Conservation (phyloP, 2,113 vertebrate species). For the Epinephelus moara region DNA sequence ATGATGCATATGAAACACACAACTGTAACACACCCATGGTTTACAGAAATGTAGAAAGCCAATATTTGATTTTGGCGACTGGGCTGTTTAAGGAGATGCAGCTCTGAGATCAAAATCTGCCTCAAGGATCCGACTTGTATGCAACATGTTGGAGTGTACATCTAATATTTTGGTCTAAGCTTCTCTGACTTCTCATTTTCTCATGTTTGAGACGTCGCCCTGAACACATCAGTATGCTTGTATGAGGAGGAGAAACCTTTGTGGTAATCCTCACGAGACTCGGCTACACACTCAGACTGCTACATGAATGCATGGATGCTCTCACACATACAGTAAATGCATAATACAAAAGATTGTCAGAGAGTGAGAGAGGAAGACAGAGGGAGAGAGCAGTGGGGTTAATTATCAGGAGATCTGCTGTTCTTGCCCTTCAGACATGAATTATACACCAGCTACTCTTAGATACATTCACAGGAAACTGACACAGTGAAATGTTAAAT, state of each 20-base stretch:
- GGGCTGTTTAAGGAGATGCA: too few relatives aligned
- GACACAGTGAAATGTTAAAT: background rate
- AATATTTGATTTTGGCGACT: too few relatives aligned
- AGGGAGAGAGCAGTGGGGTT: background rate
- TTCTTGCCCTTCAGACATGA: constrained; percentile 1
- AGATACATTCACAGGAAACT: background rate
- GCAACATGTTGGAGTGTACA: background rate
- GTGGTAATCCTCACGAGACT: background rate
- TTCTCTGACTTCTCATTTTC: background rate
- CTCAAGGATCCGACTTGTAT: background rate
- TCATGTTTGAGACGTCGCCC: background rate
- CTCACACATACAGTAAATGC: background rate
- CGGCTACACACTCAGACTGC: background rate
- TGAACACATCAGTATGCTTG: background rate
- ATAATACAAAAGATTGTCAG: background rate
- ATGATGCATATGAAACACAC: too few relatives aligned
- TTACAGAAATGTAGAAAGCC: too few relatives aligned
- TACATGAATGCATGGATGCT: constrained; percentile 8
- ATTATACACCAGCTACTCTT: constrained; percentile 4
- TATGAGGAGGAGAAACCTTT: background rate
- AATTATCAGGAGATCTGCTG: constrained; percentile 8
- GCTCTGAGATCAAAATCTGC: background rate
- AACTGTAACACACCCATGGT: too few relatives aligned
- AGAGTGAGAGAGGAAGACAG: background rate
- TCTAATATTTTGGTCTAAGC: background rate